Evolutionary conservation across 2,113 vertebrate genomes (phyloP).

Genomic region (Gobiocypris rarus): DNA sequence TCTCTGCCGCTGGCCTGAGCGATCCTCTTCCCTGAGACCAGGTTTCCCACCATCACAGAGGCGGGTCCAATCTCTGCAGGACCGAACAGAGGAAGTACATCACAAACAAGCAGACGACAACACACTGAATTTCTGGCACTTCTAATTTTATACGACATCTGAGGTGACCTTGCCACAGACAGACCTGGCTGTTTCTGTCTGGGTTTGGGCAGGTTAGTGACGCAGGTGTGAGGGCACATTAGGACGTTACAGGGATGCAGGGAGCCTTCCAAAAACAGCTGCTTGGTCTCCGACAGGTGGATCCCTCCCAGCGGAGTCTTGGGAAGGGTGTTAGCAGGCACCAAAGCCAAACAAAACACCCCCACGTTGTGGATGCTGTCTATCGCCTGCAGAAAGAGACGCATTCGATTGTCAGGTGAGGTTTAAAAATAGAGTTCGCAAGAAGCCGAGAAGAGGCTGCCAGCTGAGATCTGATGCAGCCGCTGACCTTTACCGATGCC

Average conservation of each 20-base stretch:
- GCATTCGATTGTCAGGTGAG: conserved; percentile 25
- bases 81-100: conserved; percentile 11
- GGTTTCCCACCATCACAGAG: conserved; percentile 94
- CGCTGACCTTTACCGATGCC: conserved; percentile 49
- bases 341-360: conserved; percentile 94
- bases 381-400: conserved; percentile 82
- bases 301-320: conserved; percentile 97
- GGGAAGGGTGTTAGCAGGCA: conserved; percentile 97
- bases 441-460: not conserved
- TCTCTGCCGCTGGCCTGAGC: conserved; percentile 90
- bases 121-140: conserved; percentile 15
- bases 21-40: conserved; percentile 92
- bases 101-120: conserved; percentile 31
- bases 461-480: conserved; percentile 22
- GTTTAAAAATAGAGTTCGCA: conserved; percentile 41
- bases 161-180: conserved; percentile 4
- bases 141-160: conserved; percentile 2
- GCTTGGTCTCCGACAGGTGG: conserved; percentile 97
- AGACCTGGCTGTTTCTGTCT: conserved; percentile 97
- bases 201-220: conserved; percentile 97
- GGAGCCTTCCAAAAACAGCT: conserved; percentile 96
- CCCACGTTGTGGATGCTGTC: conserved; percentile 98
- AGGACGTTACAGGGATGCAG: conserved; percentile 97
- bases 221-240: conserved; percentile 98
- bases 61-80: conserved; percentile 88